Evolutionary conservation across 37 sponge, comb jelly and placozoan genomes (phyloP).

Genomic region (Cliona cf. orientalis): DNA sequence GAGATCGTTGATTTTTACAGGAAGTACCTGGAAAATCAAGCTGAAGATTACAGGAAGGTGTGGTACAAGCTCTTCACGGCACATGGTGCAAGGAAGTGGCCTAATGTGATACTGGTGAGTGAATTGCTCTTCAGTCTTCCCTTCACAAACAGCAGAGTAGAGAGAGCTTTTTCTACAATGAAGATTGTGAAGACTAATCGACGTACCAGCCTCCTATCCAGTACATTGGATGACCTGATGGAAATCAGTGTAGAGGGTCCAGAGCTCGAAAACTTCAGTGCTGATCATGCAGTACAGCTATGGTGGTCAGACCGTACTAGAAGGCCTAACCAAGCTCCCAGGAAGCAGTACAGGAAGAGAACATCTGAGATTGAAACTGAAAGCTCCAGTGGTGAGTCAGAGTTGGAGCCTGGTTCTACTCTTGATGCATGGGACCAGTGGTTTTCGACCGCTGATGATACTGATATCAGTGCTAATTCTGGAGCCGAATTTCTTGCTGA

Average conservation of each 20-base stretch:
- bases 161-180: conserved; percentile 41
- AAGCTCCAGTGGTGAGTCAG: background rate
- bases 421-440: background rate
- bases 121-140: conserved; percentile 66
- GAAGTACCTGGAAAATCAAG: conserved; percentile 30
- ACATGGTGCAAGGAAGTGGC: conserved; percentile 57
- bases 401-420: background rate
- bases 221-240: conserved; percentile 41
- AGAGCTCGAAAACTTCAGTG: conserved; percentile 1
- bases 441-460: background rate
- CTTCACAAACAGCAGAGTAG: conserved; percentile 45
- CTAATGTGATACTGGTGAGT: conserved; percentile 31
- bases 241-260: conserved; percentile 46
- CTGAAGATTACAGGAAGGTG: conserved; percentile 30
- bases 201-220: conserved; percentile 17
- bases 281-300: conserved; percentile 17
- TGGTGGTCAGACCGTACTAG: conserved; percentile 54
- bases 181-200: conserved; percentile 48
- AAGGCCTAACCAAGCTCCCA: conserved; percentile 39
- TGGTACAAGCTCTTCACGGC: conserved; percentile 67
- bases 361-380: background rate
- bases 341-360: conserved; percentile 45
- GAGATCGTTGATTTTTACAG: conserved; percentile 46
- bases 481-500: too few species aligned
- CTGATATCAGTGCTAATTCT: too few species aligned